A percentile compares a stretch with the other conserved stretches of the same genome.
phyloP scores from a whole-genome alignment of 2,113 vertebrate species.

The Caracal caracal region DNA sequence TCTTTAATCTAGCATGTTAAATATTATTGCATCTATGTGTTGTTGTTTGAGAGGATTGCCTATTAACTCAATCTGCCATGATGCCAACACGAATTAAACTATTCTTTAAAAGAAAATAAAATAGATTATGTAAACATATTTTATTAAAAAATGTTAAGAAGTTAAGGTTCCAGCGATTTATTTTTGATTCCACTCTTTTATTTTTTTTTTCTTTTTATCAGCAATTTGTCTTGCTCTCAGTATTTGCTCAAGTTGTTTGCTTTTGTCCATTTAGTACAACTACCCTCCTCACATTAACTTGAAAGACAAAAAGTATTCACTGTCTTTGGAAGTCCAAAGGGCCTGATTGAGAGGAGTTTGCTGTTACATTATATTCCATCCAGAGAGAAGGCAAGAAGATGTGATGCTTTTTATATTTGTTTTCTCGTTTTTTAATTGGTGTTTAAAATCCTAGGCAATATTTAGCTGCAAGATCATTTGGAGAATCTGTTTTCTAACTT shows the following conservation, averaged over 20 bases:
- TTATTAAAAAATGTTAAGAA: neutral
- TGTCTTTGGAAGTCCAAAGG: neutral
- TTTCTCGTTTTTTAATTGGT: neutral
- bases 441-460: neutral
- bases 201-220: neutral
- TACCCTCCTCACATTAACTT: neutral
- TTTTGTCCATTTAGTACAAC: neutral
- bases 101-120: neutral
- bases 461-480: neutral
- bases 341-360: neutral
- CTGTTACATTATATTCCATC: neutral
- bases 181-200: neutral
- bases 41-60: neutral
- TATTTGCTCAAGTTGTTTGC: slow-evolving; percentile 2
- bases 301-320: neutral
- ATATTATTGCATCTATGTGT: neutral
- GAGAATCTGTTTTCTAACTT: neutral
- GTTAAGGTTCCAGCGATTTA: neutral
- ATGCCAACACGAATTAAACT: neutral
- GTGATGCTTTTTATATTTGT: neutral
- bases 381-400: neutral
- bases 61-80: neutral
- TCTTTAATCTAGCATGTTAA: neutral
- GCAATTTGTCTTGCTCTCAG: neutral
- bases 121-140: neutral